Base-by-base conservation (phyloP, 2,797 vertebrate species). In the Rhinoraja longicauda region DNA sequence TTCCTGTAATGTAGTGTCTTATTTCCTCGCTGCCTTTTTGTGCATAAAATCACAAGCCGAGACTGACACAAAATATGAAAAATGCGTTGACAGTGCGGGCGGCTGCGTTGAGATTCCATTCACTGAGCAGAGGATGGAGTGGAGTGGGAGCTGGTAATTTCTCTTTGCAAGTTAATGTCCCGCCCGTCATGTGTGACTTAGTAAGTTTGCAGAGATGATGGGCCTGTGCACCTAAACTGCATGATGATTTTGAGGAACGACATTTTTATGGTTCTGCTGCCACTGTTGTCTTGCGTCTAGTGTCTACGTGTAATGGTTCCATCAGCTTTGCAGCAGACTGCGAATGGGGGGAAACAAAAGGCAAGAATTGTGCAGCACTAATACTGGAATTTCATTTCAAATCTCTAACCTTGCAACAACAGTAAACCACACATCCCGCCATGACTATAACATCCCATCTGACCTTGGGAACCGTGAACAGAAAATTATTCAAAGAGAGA, bases 171-270 rank as follows among this genome's bases (percentile, higher is more conserved):
- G 36, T 32, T 62, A 88, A 67, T 67, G 39, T 39, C 84, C 21
- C 84, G 67, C n/a, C 36, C n/a, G 24, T 45, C 59, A 88, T 36
- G 84, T 88, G 84, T 88, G 84, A 21, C 84, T 67, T 29, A 67
- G 62, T 32, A 88, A 67, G 84, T 88, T 88, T 88, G 84, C 84
- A 88, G 21, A 88, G 67, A 88, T 88, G 84, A 8, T 88, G 84
- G 67, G 59, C 59, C 62, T 67, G 62, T 4, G 4, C 6, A 13
- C 39, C 90, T 67, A 36, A 73, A 53, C 39, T 92, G 59, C 36
- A 92, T 29, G 64, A 92, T 75, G 39, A 92, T 92, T 75, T 75
- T 72, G 39, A 29, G 90, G 53, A 91, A 91, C 53, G 26, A 26
- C 10, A 15, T n/a, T 73, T 72, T 92, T 53, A n/a, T 45, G 45